Base-by-base conservation (phyloP, 1,140 invertebrate species). In the Leptonema lineaticorne region DNA sequence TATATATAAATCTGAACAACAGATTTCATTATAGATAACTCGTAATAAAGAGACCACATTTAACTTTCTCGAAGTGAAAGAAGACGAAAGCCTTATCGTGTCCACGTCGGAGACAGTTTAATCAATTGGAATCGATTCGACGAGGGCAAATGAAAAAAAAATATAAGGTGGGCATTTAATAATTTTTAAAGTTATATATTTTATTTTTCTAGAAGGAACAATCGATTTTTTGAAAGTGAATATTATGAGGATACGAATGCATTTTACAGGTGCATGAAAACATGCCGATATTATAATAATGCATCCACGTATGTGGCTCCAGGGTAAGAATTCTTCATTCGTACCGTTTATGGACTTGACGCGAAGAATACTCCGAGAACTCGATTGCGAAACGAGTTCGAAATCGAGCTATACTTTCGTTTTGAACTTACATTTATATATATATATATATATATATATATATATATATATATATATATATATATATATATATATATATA, bases 211-310 rank as follows among this genome's bases (percentile, higher is more conserved):
- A 33, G 30, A 41, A 41, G 37, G 11, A 41, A 41, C 16, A 33
- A 6, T 5, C 30, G 30, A n/a, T 33, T 6, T 5, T 33, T 33
- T 9, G 37, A 41, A 41, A 41, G 37, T 11, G 37, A 41, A 14
- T 41, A 11, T 41, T 41, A 41, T n/a, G n/a, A n/a, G 30, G 30
- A 33, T 33, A 33, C 30, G 30, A 6, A 41, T 41, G 16, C 37
- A 22, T 53, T 53, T 53, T 53, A 53, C 50, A 53, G 50, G 50
- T 53, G 50, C 50, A 53, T 26, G 50, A 53, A 53, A 53, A 53
- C 50, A 26, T 24, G 18, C 18, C 5, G 50, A 53, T 53, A 53
- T 53, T 53, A 53, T 53, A 53, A 53, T 53, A 53, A 53, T 53
- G 50, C 50, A 53, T 53, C 50, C 8, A 8, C 18, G 24, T 2